Percentiles rank a stretch among this genome's conserved stretches.
phyloP scores from a whole-genome alignment of 2,797 vertebrate species.

The Lemur catta region DNA sequence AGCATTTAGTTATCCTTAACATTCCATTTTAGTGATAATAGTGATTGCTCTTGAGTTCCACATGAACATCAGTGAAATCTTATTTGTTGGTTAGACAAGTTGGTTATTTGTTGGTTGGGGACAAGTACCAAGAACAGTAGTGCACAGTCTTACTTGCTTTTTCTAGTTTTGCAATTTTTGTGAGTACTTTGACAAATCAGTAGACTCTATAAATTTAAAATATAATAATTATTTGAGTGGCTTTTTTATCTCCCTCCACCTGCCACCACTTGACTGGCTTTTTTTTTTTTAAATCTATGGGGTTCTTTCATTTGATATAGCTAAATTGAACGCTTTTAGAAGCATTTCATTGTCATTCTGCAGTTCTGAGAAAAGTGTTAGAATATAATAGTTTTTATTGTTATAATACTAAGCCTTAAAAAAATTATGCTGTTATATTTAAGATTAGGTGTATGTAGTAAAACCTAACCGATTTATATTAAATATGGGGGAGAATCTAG shows the following conservation, averaged over 20 bases:
- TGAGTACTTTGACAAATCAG: neutral
- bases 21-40: slow-evolving; percentile 7
- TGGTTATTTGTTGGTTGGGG: too few relatives aligned
- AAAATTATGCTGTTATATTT: neutral
- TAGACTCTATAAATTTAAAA: neutral
- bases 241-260: neutral
- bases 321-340: neutral
- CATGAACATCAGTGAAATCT: neutral
- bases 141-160: neutral
- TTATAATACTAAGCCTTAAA: slow-evolving; percentile 4
- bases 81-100: neutral
- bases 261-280: neutral
- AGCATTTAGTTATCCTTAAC: neutral
- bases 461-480: slow-evolving; percentile 25
- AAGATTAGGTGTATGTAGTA: neutral
- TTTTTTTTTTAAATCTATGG: neutral
- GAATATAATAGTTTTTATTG: neutral
- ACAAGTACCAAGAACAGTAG: neutral
- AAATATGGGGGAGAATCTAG: neutral
- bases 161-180: slow-evolving; percentile 9
- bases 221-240: neutral
- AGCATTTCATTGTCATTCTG: slow-evolving; percentile 1
- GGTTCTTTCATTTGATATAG: slow-evolving; percentile 14
- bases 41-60: neutral
- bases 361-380: neutral